A percentile compares a stretch with the other conserved stretches of the same genome.
These are phyloP conservation scores for Crocallis elinguaria DNA, from an alignment of 2,888 invertebrate species.

Conservation along the genomic window DNA sequence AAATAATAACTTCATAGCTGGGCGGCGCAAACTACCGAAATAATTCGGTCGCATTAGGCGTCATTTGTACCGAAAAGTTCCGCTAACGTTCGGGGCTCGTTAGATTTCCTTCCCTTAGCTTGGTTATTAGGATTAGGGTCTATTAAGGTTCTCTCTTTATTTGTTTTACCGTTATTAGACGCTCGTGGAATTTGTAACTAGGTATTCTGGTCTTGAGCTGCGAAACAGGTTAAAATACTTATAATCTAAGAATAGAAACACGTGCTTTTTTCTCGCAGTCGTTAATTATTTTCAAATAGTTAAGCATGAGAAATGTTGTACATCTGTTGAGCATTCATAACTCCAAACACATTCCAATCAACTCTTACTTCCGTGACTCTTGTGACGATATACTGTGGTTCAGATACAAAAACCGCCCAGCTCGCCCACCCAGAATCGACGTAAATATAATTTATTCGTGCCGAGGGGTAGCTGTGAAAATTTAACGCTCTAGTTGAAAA, in stretches of 20 bases:
- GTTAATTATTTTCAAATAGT: conserved; percentile 25
- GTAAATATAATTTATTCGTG: conserved; percentile 79
- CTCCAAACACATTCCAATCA: conserved; percentile 58
- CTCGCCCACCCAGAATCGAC: conserved; percentile 79
- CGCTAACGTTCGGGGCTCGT: conserved; percentile 32
- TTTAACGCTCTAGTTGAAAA: conserved; percentile 73
- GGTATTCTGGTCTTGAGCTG: no score
- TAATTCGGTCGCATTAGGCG: conserved; percentile 77
- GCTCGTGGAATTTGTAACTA: no score
- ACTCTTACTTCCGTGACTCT: conserved; percentile 75
- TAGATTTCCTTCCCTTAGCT: conserved; percentile 38
- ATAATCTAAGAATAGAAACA: no score
- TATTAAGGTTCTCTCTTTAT: not conserved
- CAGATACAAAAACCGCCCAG: conserved; percentile 62
- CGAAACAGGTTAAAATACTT: no score
- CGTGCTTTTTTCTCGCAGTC: not conserved
- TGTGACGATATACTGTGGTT: conserved; percentile 64
- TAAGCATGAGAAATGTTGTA: conserved; percentile 29
- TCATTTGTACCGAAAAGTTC: conserved; percentile 66
- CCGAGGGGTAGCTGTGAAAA: conserved; percentile 78
- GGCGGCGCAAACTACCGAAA: conserved; percentile 69
- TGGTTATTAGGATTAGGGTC: conserved; percentile 19
- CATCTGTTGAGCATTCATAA: conserved; percentile 66
- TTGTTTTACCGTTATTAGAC: no score
- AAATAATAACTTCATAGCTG: conserved; percentile 82